Evolutionary conservation across 1,140 invertebrate species (phyloP).

Genomic region (Leucophenga varia): DNA sequence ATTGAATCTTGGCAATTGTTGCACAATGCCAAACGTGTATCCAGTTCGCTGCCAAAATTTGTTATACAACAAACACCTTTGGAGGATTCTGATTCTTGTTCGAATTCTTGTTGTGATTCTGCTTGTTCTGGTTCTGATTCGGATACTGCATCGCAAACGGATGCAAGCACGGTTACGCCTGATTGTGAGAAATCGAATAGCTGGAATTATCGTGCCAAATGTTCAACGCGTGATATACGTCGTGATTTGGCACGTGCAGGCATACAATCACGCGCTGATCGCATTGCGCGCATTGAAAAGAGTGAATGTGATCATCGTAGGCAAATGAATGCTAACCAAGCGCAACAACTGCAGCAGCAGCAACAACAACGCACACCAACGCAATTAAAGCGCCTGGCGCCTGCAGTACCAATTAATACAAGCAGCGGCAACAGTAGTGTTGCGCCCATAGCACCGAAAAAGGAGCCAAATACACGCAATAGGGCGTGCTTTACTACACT

Average conservation of each 20-base stretch:
- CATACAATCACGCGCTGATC: constrained; percentile 37
- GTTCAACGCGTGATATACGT: constrained; percentile 20
- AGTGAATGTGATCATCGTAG: constrained; percentile 11
- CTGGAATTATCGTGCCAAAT: constrained; percentile 31
- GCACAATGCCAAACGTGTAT: constrained; percentile 15
- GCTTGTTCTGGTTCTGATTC: constrained; percentile 18
- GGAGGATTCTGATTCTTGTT: constrained; percentile 15
- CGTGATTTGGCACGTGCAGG: constrained; percentile 22
- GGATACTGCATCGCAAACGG: constrained; percentile 10
- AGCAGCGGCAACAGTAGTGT: too few species aligned
- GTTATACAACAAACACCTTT: neutral
- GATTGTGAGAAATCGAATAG: constrained; percentile 34
- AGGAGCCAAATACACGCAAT: constrained; percentile 15
- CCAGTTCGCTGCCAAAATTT: constrained; percentile 4
- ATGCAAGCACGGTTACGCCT: constrained; percentile 16
- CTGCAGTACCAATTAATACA: constrained; percentile 8
- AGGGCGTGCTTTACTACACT: neutral
- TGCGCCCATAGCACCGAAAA: constrained; percentile 11
- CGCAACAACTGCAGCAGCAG: constrained; percentile 6
- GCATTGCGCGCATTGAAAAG: constrained; percentile 40
- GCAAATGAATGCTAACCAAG: constrained; percentile 1
- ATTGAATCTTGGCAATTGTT: constrained; percentile 39
- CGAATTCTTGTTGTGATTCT: constrained; percentile 15
- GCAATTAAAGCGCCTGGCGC: constrained; percentile 12
- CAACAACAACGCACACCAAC: constrained; percentile 1